phyloP scores from a whole-genome alignment of 2,888 invertebrate genomes.

The Phyllotreta cruciferae region DNA sequence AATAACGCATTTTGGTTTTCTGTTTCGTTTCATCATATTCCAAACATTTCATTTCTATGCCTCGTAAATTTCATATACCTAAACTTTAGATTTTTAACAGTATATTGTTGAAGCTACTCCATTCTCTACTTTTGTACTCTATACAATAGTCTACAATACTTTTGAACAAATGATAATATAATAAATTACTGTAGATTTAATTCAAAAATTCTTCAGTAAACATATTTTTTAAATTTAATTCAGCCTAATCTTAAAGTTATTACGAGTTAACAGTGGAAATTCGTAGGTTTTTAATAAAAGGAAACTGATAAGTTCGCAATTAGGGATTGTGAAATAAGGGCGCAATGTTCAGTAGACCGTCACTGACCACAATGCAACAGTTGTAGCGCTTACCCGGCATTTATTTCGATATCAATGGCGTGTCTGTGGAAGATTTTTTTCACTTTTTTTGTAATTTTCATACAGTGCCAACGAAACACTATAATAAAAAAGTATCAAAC shows the following conservation, averaged over 20 bases:
- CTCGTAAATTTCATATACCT: constrained; percentile 24
- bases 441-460: not conserved
- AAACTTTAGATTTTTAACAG: constrained; percentile 18
- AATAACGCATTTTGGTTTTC: constrained; percentile 35
- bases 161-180: no score
- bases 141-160: no score
- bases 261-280: constrained; percentile 21
- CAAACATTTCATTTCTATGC: constrained; percentile 28
- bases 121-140: no score
- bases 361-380: constrained; percentile 54
- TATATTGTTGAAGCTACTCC: not conserved
- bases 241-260: constrained; percentile 7
- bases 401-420: constrained; percentile 30
- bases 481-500: not conserved
- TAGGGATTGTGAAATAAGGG: constrained; percentile 30
- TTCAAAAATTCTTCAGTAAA: no score
- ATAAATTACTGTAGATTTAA: no score
- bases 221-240: no score
- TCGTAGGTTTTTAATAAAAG: constrained; percentile 35
- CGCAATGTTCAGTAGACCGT: constrained; percentile 41
- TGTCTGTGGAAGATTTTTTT: constrained; percentile 1
- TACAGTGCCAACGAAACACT: constrained; percentile 1
- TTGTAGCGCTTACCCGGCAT: constrained; percentile 39
- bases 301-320: constrained; percentile 35
- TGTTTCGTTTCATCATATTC: constrained; percentile 31